A percentile compares a stretch with the other conserved stretches of the same genome.
phyloP scores from a whole-genome alignment of 2,888 invertebrate genomes.

The Abrostola triplasia region DNA sequence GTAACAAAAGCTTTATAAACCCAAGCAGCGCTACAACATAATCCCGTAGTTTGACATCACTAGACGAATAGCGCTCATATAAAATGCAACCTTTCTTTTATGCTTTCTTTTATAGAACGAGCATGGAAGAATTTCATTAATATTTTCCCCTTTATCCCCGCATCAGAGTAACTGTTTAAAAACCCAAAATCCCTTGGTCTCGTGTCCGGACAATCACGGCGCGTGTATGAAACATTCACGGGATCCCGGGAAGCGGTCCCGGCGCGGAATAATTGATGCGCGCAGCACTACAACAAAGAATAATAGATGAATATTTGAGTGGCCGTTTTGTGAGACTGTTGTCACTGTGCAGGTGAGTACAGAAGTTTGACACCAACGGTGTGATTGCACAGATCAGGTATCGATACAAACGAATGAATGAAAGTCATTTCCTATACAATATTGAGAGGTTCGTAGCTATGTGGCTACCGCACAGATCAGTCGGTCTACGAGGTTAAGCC shows the following conservation, averaged over 20 bases:
- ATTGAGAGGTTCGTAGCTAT: too few species aligned
- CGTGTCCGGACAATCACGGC: constrained; percentile 45
- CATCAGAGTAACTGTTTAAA: constrained; percentile 42
- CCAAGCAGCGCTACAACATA: neutral
- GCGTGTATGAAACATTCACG: constrained; percentile 56
- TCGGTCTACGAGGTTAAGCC: too few species aligned
- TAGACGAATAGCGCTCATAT: too few species aligned
- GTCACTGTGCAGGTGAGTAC: neutral
- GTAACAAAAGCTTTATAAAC: neutral
- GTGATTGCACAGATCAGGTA: too few species aligned
- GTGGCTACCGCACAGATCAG: too few species aligned
- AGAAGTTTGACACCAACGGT: too few species aligned
- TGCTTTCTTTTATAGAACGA: neutral
- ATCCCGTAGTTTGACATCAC: constrained; percentile 1
- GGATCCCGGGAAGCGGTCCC: constrained; percentile 46
- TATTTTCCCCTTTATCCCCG: constrained; percentile 23
- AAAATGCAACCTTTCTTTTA: constrained; percentile 1
- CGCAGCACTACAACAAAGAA: constrained; percentile 56
- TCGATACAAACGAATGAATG: too few species aligned
- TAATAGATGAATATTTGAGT: constrained; percentile 51
- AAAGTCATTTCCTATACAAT: too few species aligned
- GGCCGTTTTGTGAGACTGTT: constrained; percentile 37
- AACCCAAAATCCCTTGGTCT: constrained; percentile 28
- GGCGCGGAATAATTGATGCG: constrained; percentile 54
- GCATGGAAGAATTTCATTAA: constrained; percentile 24